Percentiles rank a stretch among this genome's conserved stretches.
Conservation (phyloP, 37 sponge, comb jelly and placozoan genomes). For the Agelas oroides region DNA sequence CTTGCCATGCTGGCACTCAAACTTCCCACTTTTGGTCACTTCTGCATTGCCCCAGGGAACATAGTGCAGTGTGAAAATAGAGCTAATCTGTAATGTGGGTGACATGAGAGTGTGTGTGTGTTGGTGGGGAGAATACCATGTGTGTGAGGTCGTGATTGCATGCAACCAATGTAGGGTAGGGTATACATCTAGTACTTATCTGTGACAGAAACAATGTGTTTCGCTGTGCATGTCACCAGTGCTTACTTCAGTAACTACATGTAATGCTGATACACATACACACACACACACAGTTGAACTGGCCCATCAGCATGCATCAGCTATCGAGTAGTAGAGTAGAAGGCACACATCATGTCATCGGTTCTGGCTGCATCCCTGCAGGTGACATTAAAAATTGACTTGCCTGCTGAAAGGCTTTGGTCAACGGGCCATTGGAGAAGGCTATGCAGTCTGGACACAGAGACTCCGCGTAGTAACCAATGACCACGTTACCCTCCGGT, state of each 20-base stretch:
- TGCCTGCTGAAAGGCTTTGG: conserved; percentile 74
- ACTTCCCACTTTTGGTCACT: conserved; percentile 42
- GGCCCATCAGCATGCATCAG: too few species aligned
- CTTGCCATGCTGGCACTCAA: conserved; percentile 87
- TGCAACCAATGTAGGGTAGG: not conserved
- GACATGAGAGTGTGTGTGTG: too few species aligned
- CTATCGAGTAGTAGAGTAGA: too few species aligned
- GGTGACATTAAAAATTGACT: too few species aligned
- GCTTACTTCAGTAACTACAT: too few species aligned
- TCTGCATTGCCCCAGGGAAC: conserved; percentile 92
- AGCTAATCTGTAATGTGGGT: conserved; percentile 39
- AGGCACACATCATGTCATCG: too few species aligned
- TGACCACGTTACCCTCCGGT: conserved; percentile 29
- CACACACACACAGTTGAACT: too few species aligned
- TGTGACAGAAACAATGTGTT: too few species aligned
- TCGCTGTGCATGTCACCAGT: too few species aligned
- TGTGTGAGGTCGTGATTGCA: not conserved
- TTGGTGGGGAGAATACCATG: not conserved
- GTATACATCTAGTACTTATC: too few species aligned
- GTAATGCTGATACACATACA: too few species aligned
- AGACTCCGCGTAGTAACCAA: conserved; percentile 79
- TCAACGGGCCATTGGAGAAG: conserved; percentile 59
- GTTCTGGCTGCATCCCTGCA: too few species aligned
- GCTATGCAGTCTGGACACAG: conserved; percentile 81
- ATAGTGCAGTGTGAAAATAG: conserved; percentile 74